Percentiles rank a stretch among this genome's conserved stretches.
Conservation (phyloP, 1,140 invertebrate genomes). For the Heliothis subflexa region DNA sequence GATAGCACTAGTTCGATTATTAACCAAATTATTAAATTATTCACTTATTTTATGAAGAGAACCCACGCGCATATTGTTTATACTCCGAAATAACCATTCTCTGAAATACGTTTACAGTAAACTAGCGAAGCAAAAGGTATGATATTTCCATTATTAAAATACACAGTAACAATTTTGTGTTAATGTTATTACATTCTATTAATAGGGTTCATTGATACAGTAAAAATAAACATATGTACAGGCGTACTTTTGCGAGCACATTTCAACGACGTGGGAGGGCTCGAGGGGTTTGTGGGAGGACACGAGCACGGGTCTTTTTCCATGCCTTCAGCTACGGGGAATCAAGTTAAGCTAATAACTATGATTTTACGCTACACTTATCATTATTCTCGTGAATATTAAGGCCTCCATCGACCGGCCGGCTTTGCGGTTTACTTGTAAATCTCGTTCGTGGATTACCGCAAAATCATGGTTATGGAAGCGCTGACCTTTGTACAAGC, state of each 20-base stretch:
- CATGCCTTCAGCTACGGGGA: background rate
- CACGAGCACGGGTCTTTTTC: background rate
- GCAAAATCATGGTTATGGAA: no score
- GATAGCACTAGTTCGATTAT: no score
- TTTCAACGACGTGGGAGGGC: background rate
- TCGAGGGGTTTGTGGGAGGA: conserved; percentile 4
- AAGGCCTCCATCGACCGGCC: no score
- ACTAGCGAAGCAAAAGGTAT: no score
- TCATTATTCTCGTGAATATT: background rate
- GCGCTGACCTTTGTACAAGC: no score
- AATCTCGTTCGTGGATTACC: no score
- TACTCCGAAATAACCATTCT: no score
- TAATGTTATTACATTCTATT: background rate
- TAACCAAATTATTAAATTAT: no score
- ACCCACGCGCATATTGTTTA: no score
- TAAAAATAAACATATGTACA: conserved; percentile 4
- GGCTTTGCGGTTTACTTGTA: background rate
- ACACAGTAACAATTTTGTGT: background rate
- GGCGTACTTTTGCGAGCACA: background rate
- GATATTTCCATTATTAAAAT: no score
- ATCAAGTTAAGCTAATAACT: conserved; percentile 15
- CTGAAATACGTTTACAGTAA: no score
- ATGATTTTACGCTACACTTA: background rate
- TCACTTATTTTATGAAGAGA: no score
- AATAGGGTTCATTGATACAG: conserved; percentile 15